Evolutionary conservation across 2,888 invertebrate species (phyloP).

Genomic region (Sisyra nigra): DNA sequence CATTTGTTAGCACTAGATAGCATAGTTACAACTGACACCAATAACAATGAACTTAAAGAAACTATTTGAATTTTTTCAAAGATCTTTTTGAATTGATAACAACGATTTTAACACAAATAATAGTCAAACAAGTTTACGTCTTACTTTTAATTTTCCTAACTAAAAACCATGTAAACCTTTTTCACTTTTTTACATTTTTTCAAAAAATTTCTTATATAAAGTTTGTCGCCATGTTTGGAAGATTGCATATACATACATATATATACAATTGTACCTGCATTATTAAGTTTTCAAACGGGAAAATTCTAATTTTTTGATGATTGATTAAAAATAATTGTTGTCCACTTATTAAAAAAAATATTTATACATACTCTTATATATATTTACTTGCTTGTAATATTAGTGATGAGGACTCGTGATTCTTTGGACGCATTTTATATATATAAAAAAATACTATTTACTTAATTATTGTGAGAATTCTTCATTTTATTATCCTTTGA

Average conservation of each 20-base stretch:
- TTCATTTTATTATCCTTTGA: not conserved
- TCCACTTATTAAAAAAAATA: not conserved
- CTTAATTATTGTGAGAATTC: not conserved
- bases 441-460: not conserved
- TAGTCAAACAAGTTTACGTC: no score
- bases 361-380: not conserved
- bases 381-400: not conserved
- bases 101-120: no score
- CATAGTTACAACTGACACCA: no score
- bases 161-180: not conserved
- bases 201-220: not conserved
- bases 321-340: conserved; percentile 7
- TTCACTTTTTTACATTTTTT: not conserved
- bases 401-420: not conserved
- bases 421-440: conserved; percentile 1
- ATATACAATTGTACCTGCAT: conserved; percentile 11
- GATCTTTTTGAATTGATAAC: no score
- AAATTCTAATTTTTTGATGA: conserved; percentile 7
- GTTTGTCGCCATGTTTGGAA: not conserved
- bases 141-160: no score
- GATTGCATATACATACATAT: not conserved
- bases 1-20: no score
- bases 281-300: conserved; percentile 11
- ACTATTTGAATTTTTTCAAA: no score
- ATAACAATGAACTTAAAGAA: no score